These are phyloP conservation scores for Nymphalis c-album DNA, from an alignment of 2,888 invertebrate species.

Conservation along the genomic window DNA sequence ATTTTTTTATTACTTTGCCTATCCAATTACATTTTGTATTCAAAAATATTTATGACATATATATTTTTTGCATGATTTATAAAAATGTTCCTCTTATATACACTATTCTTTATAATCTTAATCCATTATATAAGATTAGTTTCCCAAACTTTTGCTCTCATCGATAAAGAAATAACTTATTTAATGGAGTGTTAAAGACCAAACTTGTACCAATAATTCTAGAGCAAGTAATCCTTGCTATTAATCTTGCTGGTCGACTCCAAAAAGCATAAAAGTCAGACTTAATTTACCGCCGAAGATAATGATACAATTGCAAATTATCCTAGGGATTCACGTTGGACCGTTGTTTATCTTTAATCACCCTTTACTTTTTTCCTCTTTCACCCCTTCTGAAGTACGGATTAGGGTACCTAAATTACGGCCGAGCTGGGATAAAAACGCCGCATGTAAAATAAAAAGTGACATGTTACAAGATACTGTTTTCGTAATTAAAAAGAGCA, in stretches of 20 bases:
- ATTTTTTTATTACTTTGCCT: too few relatives aligned
- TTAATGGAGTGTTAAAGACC: slow-evolving; percentile 35
- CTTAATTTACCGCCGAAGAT: slow-evolving; percentile 66
- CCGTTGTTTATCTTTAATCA: slow-evolving; percentile 79
- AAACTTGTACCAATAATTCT: slow-evolving; percentile 47
- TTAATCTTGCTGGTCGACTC: slow-evolving; percentile 55
- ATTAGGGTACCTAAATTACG: slow-evolving; percentile 72
- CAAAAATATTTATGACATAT: too few relatives aligned
- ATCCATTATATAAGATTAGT: too few relatives aligned
- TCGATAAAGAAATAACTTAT: slow-evolving; percentile 6
- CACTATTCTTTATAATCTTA: too few relatives aligned
- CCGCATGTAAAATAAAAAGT: slow-evolving; percentile 42
- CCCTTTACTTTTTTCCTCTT: slow-evolving; percentile 68
- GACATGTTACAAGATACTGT: slow-evolving; percentile 40
- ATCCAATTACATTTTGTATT: too few relatives aligned
- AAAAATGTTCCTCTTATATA: too few relatives aligned
- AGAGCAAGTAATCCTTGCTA: slow-evolving; percentile 40
- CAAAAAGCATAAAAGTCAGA: slow-evolving; percentile 58
- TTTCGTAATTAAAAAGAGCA: slow-evolving; percentile 40
- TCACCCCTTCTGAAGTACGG: slow-evolving; percentile 62
- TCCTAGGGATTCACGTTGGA: slow-evolving; percentile 57
- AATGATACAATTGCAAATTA: slow-evolving; percentile 76
- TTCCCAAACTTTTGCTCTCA: neutral
- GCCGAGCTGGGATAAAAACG: slow-evolving; percentile 51
- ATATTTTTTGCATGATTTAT: too few relatives aligned